These are phyloP conservation scores for Calephelis virginiensis DNA, from an alignment of 1,140 invertebrate species.

Conservation along the genomic window DNA sequence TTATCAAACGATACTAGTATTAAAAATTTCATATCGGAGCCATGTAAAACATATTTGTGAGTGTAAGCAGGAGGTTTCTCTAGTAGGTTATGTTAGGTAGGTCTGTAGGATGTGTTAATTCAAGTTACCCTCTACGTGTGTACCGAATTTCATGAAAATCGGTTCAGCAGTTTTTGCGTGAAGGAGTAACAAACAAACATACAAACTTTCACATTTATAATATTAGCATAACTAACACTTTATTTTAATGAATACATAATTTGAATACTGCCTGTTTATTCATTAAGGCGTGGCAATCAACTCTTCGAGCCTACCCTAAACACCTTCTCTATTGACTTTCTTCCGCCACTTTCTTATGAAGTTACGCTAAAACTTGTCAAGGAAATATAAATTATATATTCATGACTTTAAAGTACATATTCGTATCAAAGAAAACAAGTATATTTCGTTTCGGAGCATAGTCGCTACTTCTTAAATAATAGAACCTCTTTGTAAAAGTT, in stretches of 20 bases:
- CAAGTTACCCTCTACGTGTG: no score
- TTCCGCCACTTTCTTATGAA: slow-evolving; percentile 71
- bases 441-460: slow-evolving; percentile 70
- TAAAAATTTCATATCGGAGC: no score
- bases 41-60: no score
- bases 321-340: slow-evolving; percentile 75
- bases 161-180: no score
- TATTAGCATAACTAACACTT: not conserved
- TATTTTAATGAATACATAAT: slow-evolving; percentile 6
- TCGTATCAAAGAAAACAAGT: slow-evolving; percentile 27
- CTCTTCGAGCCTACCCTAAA: slow-evolving; percentile 54
- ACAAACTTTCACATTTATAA: no score
- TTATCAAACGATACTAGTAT: no score
- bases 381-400: slow-evolving; percentile 37
- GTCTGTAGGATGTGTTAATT: no score
- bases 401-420: slow-evolving; percentile 31
- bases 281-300: slow-evolving; percentile 49
- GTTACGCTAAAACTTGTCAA: slow-evolving; percentile 57
- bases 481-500: slow-evolving; percentile 77
- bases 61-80: no score
- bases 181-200: no score
- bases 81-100: no score
- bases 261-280: slow-evolving; percentile 25
- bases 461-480: slow-evolving; percentile 75
- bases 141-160: no score